Base-by-base conservation (phyloP, 2,797 vertebrate genomes). In the Nannoperca obscura region DNA sequence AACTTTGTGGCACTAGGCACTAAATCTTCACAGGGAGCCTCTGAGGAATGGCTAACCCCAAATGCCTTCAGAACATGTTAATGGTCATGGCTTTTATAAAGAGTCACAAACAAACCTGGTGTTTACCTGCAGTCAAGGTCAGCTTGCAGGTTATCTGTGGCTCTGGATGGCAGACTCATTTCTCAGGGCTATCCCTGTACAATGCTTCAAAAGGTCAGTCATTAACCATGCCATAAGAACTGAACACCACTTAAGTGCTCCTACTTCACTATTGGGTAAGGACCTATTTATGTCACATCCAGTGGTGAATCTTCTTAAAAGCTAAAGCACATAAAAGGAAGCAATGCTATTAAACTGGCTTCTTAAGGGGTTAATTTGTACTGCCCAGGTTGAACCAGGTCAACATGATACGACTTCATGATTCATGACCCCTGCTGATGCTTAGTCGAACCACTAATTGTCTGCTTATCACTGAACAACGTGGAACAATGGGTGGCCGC, bases 51-150 rank as follows among this genome's bases (percentile, higher is more conserved):
- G 47, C 74, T 49, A 42, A 72, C 81, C 84, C 81, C 80, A 38
- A 53, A 71, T 76, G 81, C 65, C 78, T 81, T 70, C 49, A 34
- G 75, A 84, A 86, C 79, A 87, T 76, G 71, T 69, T 86, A 89
- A 91, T 83, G 82, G 81, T 38, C 52, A 19, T 19, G 38, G 50
- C 63, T 70, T 32, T 85, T 85, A 85, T 68, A 84, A 70, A 64
- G 71, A 86, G 82, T 86, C 91, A 88, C 91, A 95, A 95, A 96
- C 94, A 95, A 88, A 81, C 65, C 76, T 53, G 77, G 30, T 88
- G 94, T 95, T 95, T 95, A 92, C 90, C 76, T 88, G 87, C 86
- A 89, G 84, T 93, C 94, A 96, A 96, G 95, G 95, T 95, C 95
- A 93, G 82, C 62, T 71, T 70, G 67, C 22, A 42, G 86, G 92